Conservation (phyloP, 92 coral and sea anemone species). For the Epizoanthus illoricatus region DNA sequence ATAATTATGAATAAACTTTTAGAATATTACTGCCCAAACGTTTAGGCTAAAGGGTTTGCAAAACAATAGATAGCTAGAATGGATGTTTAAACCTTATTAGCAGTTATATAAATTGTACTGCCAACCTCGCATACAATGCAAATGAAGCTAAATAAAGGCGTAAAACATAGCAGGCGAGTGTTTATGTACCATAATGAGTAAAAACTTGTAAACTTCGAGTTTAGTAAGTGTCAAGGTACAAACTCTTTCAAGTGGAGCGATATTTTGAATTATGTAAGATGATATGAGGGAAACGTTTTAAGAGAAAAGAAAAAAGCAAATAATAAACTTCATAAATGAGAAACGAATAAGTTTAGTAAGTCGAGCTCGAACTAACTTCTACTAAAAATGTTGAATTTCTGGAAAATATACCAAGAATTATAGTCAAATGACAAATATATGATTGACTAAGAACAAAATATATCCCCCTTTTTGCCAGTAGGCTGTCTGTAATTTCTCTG, state of each 20-base stretch:
- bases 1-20: background rate
- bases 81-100: conserved; percentile 6
- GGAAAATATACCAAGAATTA: too few species aligned
- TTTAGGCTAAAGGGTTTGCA: conserved; percentile 6
- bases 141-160: background rate
- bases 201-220: conserved; percentile 7
- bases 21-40: background rate
- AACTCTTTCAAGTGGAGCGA: background rate
- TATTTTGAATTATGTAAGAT: background rate
- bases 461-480: background rate
- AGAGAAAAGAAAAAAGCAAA: too few species aligned
- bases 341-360: too few species aligned
- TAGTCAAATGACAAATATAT: background rate
- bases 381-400: too few species aligned
- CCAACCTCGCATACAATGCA: conserved; percentile 5
- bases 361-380: too few species aligned
- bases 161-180: background rate
- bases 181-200: background rate
- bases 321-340: too few species aligned
- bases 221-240: background rate
- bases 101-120: background rate
- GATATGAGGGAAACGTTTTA: too few species aligned
- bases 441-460: background rate
- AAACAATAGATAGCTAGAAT: background rate
- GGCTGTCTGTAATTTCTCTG: conserved; percentile 23